Percentiles rank a stretch among this genome's conserved stretches.
Conservation (phyloP, 2,113 vertebrate species). For the Tachuris rubrigastra region DNA sequence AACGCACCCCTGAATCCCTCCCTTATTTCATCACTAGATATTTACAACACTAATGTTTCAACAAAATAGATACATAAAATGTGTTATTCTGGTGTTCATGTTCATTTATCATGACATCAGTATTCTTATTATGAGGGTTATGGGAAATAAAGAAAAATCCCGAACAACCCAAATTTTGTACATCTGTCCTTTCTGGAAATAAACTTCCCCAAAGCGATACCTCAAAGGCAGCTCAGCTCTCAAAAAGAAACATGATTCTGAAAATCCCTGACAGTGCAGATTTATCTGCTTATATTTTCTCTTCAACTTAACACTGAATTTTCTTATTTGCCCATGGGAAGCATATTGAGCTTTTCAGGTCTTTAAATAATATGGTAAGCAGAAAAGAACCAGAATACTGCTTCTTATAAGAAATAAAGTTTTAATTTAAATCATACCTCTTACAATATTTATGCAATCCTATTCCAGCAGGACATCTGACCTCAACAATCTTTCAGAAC, state of each 20-base stretch:
- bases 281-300: neutral
- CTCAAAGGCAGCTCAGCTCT: neutral
- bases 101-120: neutral
- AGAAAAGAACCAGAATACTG: neutral
- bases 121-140: neutral
- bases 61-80: neutral
- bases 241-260: neutral
- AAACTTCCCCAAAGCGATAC: neutral
- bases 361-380: neutral
- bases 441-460: neutral
- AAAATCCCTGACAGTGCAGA: neutral
- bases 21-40: neutral
- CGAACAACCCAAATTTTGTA: neutral
- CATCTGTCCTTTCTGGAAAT: neutral
- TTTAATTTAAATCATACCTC: neutral
- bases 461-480: neutral
- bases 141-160: fast-evolving
- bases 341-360: neutral
- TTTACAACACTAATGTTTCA: neutral
- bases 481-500: neutral
- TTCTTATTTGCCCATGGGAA: neutral
- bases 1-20: neutral
- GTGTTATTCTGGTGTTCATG: neutral
- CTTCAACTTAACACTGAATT: neutral
- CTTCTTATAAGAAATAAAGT: neutral